Percentiles rank a stretch among this genome's conserved stretches.
These are phyloP conservation scores for Amniataba percoides DNA, from an alignment of 2,797 vertebrate species.

Conservation along the genomic window DNA sequence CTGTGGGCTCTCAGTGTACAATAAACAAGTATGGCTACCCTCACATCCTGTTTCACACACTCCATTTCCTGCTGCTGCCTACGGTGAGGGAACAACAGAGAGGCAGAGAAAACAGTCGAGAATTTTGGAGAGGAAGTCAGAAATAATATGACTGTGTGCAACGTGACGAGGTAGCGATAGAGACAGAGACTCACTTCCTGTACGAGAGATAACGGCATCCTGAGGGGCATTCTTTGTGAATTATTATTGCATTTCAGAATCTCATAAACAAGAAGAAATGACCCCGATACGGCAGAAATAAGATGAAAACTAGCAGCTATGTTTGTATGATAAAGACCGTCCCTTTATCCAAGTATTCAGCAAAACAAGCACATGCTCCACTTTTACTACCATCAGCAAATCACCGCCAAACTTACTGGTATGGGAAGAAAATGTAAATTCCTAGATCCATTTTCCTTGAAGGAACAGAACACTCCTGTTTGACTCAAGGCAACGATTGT, in stretches of 20 bases:
- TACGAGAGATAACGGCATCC: constrained; percentile 37
- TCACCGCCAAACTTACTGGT: not conserved
- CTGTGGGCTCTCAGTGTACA: constrained; percentile 50
- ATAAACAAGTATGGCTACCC: constrained; percentile 63
- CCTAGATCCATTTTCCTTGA: not conserved
- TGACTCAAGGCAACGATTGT: too few relatives aligned
- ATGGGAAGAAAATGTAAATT: not conserved
- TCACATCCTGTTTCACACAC: constrained; percentile 71
- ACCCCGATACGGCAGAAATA: constrained; percentile 24
- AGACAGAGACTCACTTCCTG: constrained; percentile 48
- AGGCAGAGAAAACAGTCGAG: constrained; percentile 14
- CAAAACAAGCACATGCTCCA: not conserved
- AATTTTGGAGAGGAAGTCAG: constrained; percentile 44
- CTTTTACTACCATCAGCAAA: constrained; percentile 1
- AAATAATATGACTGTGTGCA: constrained; percentile 23
- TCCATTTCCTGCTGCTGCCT: constrained; percentile 66
- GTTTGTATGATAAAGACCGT: constrained; percentile 31
- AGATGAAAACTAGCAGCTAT: constrained; percentile 7
- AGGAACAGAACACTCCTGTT: too few relatives aligned
- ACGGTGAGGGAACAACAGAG: constrained; percentile 37
- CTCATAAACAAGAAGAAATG: constrained; percentile 24
- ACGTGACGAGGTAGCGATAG: constrained; percentile 27
- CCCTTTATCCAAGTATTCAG: constrained; percentile 7
- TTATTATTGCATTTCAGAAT: constrained; percentile 14
- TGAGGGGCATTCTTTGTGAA: constrained; percentile 27